Evolutionary conservation across 2,113 vertebrate species (phyloP), one percentile per base, ranked within the genome.

Genomic region (Hydropotes inermis): DNA sequence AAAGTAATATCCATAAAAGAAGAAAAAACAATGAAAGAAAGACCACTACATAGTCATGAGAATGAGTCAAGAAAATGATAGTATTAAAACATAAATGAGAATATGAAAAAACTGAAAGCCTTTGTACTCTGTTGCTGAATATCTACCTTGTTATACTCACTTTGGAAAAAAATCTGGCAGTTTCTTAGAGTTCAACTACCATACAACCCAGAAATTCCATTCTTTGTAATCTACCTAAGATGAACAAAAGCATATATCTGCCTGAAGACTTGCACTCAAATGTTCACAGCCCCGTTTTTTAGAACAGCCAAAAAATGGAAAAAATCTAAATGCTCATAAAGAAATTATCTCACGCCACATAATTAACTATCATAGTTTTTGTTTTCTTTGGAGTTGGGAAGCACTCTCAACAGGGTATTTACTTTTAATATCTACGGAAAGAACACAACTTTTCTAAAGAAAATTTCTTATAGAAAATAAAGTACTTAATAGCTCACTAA

Each of bases 401-500:
- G 61, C 60, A 36, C 55, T 82, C 45, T 92, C 90, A 84, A 89
- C 25, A 78, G 28, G 45, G 5, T 67, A 7, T 89, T 87, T 84
- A 91, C 8, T 91, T 94, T 85, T 67, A 90, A 60, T 78, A 93
- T 85, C 55, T 64, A 81, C 33, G 60, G 50, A 82, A 97, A 89
- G 88, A 82, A 6, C 39, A 58, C 23, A 84, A 23, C 8, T 78
- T 93, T 90, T 94, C 57, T 25, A 60, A 15, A 87, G 54, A 84
- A 89, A 94, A 84, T 93, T 54, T 67, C 67, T 85, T n/a, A 70
- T 15, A 60, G 78, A 70, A 94, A 61, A 36, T 50, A 93, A 91
- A 70, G 21, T 70, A 93, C 58, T 90, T 54, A 64, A 82, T 47
- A 93, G 76, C 25, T 88, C 33, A 25, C 28, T 87, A 96, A 96